A percentile compares a stretch with the other conserved stretches of the same genome.
Conservation (phyloP, 30 jellyfish, hydroid and myxozoan genomes). For the Aurelia coerulea region DNA sequence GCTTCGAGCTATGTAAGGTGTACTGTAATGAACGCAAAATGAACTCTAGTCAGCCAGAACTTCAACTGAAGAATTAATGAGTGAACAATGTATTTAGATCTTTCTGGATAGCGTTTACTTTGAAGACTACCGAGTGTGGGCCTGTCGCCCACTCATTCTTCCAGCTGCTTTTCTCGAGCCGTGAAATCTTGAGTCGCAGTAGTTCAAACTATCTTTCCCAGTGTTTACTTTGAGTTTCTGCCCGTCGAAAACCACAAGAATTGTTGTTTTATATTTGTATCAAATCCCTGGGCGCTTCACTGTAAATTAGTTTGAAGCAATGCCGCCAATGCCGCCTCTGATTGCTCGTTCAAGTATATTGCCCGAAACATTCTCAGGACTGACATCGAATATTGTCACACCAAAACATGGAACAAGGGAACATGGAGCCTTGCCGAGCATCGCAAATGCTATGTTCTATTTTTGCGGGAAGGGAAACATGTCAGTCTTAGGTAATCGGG, state of each 20-base stretch:
- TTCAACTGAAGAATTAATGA: not conserved
- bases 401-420: not conserved
- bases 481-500: no score
- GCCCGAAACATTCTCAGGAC: not conserved
- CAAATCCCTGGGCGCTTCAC: no score
- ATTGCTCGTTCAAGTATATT: no score
- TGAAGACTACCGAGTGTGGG: constrained; percentile 66
- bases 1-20: no score
- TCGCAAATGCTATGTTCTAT: no score
- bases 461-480: no score
- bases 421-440: not conserved
- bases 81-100: not conserved
- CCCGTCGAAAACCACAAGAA: not conserved
- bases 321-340: no score
- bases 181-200: constrained; percentile 62
- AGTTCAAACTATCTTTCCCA: constrained; percentile 6
- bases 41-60: no score
- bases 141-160: constrained; percentile 87
- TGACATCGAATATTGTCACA: not conserved
- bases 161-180: constrained; percentile 80
- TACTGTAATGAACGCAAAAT: no score
- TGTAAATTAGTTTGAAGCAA: not conserved
- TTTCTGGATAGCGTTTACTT: constrained; percentile 26
- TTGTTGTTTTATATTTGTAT: not conserved
- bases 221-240: not conserved